These are phyloP conservation scores for Lepilemur septentrionalis DNA, from an alignment of 2,797 vertebrate species.

Conservation along the genomic window DNA sequence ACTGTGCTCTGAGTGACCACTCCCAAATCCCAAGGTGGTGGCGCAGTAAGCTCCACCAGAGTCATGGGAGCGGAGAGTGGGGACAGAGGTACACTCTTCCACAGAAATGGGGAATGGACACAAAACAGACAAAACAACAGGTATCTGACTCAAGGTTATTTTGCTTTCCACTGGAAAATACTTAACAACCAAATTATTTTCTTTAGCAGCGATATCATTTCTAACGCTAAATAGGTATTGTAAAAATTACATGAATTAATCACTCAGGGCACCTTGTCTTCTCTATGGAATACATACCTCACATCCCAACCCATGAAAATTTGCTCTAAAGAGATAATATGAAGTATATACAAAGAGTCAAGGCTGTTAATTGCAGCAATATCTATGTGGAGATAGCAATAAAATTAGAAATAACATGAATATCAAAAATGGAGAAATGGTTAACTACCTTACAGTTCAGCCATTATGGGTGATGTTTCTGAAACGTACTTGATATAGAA, in stretches of 20 bases:
- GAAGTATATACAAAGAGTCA: not conserved
- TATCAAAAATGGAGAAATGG: not conserved
- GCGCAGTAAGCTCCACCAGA: too few relatives aligned
- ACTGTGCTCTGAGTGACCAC: not conserved
- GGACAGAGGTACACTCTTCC: not conserved
- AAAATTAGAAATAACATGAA: conserved; percentile 21
- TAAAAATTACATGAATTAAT: not conserved
- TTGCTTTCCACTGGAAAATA: conserved; percentile 36
- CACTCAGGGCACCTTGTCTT: conserved; percentile 2
- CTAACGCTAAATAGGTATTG: conserved; percentile 19
- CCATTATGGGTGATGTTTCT: not conserved
- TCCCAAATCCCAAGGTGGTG: not conserved
- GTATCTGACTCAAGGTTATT: not conserved
- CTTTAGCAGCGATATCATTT: conserved; percentile 52
- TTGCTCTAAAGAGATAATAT: not conserved
- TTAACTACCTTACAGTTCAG: not conserved
- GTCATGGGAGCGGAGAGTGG: not conserved
- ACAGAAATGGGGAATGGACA: not conserved
- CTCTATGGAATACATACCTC: not conserved
- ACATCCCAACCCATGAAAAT: not conserved
- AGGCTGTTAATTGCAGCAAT: conserved; percentile 3
- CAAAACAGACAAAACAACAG: not conserved
- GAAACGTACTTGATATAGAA: conserved; percentile 27
- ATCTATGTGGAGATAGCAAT: not conserved
- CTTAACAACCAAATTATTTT: conserved; percentile 2